Evolutionary conservation across 2,888 invertebrate genomes (phyloP), one percentile per base, ranked within the genome.

Genomic region (Drosophila mayaguana): DNA sequence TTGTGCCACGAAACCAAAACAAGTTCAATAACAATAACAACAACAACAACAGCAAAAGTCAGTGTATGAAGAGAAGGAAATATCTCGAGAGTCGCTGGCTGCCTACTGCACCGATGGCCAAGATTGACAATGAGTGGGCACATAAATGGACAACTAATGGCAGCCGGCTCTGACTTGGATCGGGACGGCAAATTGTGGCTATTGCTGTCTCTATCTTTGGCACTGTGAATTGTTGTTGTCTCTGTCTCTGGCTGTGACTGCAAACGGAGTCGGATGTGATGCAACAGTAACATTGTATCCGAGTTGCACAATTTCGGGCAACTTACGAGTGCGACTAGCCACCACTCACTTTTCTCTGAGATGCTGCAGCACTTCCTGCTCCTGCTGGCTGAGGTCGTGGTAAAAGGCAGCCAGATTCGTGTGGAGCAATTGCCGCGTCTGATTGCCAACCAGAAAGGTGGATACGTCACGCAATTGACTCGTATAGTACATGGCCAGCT

Each of bases 391-490:
- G 38, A 97, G 93, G 0, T 96, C 96, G 65, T 94, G 94, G 18
- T 93, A 93, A 34, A 95, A 85, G 2, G 96, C 94, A 53, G 95
- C 93, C 45, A 98, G 86, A 86, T 96, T 97, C 61, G 94, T 93
- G 6, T 93, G 84, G 32, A 97, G 92, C 78, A 96, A 93, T 8
- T 94, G 91, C 60, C 93, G 92, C 89, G 94, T 96, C 91, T 95
- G 96, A 94, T 97, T 96, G 59, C 97, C 97, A 77, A 96, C 95
- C 28, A 98, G 92, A 89, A 96, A 95, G 0, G 96, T 96, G 74
- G 95, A 94, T 36, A 96, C 94, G 40, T 94, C 95, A 8, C 93
- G 93, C 88, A 96, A 94, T 80, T 93, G 93, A 50, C 96, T 92
- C 0, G 95, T 94, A 90, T 95, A 94, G 94, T 95, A 95, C 63